These are phyloP conservation scores for Sebastes kiyomatsui DNA, from an alignment of 2,797 vertebrate genomes.

Conservation along the genomic window DNA sequence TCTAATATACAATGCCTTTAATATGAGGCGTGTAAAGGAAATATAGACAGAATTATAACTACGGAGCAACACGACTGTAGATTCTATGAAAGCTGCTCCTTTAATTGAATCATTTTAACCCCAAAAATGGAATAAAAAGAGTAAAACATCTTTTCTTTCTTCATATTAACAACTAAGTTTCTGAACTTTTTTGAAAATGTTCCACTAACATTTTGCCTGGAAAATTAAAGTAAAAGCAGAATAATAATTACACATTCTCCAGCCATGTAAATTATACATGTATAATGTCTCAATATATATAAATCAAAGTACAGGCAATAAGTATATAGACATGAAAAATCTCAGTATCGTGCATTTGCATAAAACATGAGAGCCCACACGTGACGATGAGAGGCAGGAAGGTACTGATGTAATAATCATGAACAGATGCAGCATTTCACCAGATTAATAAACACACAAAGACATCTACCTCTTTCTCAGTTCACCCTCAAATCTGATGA, in stretches of 20 bases:
- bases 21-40: constrained; percentile 58
- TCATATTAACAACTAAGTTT: constrained; percentile 15
- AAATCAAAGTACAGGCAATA: constrained; percentile 55
- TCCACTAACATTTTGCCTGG: constrained; percentile 27
- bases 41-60: constrained; percentile 20
- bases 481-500: constrained; percentile 20
- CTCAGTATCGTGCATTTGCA: constrained; percentile 51
- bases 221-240: constrained; percentile 38
- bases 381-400: constrained; percentile 11
- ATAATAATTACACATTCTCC: constrained; percentile 45
- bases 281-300: constrained; percentile 28
- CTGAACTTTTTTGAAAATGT: not conserved
- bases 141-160: constrained; percentile 11
- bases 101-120: not conserved
- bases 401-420: not conserved
- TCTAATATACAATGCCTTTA: constrained; percentile 71
- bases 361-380: constrained; percentile 30
- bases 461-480: not conserved
- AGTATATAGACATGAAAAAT: constrained; percentile 32
- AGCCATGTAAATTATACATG: constrained; percentile 52
- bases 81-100: constrained; percentile 23
- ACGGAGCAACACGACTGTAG: constrained; percentile 7
- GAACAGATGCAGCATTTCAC: constrained; percentile 27
- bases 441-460: constrained; percentile 25
- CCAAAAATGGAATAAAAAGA: not conserved